phyloP scores from a whole-genome alignment of 2,797 vertebrate species.

The Crypturellus tataupa region DNA sequence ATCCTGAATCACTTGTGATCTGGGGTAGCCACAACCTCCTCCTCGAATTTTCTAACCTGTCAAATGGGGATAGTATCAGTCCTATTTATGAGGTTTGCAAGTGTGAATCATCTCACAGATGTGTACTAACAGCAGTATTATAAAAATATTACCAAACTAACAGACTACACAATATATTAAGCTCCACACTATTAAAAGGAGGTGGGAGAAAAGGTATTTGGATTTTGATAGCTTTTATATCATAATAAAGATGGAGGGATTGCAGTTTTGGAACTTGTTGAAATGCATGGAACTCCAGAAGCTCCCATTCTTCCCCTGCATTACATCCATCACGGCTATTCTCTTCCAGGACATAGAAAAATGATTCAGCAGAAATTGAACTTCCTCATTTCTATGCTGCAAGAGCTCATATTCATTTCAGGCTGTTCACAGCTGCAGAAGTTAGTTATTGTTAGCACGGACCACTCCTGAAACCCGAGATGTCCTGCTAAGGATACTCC shows the following conservation, averaged over 20 bases:
- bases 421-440: slow-evolving; percentile 73
- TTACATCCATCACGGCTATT: slow-evolving; percentile 73
- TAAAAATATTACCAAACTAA: background rate
- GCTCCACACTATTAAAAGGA: background rate
- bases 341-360: slow-evolving; percentile 78
- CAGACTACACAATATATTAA: background rate
- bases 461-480: slow-evolving; percentile 64
- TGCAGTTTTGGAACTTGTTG: slow-evolving; percentile 53
- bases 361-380: slow-evolving; percentile 82
- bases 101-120: background rate
- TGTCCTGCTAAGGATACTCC: slow-evolving; percentile 72
- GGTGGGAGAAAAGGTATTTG: background rate
- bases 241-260: background rate
- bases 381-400: slow-evolving; percentile 79
- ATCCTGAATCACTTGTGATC: background rate
- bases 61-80: background rate
- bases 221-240: slow-evolving; percentile 30
- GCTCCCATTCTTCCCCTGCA: slow-evolving; percentile 51
- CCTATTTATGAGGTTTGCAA: background rate
- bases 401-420: slow-evolving; percentile 79
- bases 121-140: background rate
- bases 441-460: slow-evolving; percentile 77
- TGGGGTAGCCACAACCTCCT: background rate
- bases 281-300: slow-evolving; percentile 68
- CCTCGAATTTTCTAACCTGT: background rate